Base-by-base conservation (phyloP, 2,797 vertebrate species). In the Mormyrus proboscirostris region DNA sequence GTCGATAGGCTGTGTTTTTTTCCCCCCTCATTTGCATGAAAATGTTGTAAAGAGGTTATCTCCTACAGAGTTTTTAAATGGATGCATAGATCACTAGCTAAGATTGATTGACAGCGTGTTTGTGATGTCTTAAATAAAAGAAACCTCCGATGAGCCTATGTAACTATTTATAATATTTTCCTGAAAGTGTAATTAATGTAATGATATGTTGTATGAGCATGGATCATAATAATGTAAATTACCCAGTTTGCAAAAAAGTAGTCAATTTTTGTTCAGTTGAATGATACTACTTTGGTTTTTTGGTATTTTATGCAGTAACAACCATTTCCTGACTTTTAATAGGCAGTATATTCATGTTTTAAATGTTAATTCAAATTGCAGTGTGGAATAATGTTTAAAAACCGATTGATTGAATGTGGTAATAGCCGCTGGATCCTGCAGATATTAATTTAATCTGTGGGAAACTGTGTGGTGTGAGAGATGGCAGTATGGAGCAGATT, bases 201-300 rank as follows among this genome's bases (percentile, higher is more conserved):
- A 73, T 73, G 29, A 73, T 22, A 82, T 82, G 38, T 82, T 82
- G 29, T 73, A 73, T 73, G 76, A 82, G 76, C 16, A 82, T 7
- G 19, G 41, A 82, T 47, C 76, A 82, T 82, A 82, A 82, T 82
- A 44, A n/a, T 82, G 76, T 82, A 82, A 82, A 82, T 82, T n/a
- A 41, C 65, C 65, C 65, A 73, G 65, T 73, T 73, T 79, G 38
- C 73, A 79, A 79, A 79, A 16, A 76, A 38, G 29, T 38, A 76
- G 47, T 82, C 38, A 47, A 47, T 82, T 82, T 47, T 79, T 44
- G 33, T 47, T 47, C 76, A 8, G 16, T 41, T 47, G 41, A 82
- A 82, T 79, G 73, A 41, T 82, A 82, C 41, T 82, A 19, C 41
- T 79, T 44, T 41, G 38, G 1, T 33, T 33, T 69, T 25, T 62